Percentiles rank a stretch among this genome's conserved stretches.
Conservation (phyloP, 2,797 vertebrate genomes). For the Micrastur ruficollis region DNA sequence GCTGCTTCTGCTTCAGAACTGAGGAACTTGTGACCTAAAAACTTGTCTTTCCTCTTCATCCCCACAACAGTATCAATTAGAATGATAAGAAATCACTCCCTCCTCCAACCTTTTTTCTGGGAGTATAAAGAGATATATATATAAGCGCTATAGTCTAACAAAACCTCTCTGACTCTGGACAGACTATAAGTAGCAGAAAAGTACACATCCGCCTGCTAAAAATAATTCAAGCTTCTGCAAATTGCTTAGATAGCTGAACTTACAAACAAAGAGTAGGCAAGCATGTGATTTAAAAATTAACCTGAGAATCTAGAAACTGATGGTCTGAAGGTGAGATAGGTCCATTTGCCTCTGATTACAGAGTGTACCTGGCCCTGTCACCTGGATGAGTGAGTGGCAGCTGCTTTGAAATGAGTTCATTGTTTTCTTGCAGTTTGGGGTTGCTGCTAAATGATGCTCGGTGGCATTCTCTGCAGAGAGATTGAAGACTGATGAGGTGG, state of each 20-base stretch:
- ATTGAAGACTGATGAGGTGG: not conserved
- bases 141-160: not conserved
- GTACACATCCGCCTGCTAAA: not conserved
- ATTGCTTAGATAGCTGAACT: not conserved
- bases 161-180: not conserved
- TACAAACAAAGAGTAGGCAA: not conserved
- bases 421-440: not conserved
- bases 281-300: not conserved
- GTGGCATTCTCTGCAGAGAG: not conserved
- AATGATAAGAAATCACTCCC: not conserved
- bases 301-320: not conserved
- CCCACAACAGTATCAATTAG: not conserved
- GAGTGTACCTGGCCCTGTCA: not conserved
- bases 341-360: not conserved
- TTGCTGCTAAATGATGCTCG: not conserved
- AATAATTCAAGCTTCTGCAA: not conserved
- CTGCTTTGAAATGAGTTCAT: not conserved
- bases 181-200: not conserved
- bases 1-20: not conserved
- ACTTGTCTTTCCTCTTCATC: not conserved
- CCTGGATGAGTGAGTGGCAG: not conserved
- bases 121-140: not conserved
- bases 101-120: not conserved
- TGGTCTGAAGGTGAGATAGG: not conserved
- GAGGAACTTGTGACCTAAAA: not conserved